Base-by-base conservation (phyloP, 2,113 vertebrate species). In the Oryzias javanicus region DNA sequence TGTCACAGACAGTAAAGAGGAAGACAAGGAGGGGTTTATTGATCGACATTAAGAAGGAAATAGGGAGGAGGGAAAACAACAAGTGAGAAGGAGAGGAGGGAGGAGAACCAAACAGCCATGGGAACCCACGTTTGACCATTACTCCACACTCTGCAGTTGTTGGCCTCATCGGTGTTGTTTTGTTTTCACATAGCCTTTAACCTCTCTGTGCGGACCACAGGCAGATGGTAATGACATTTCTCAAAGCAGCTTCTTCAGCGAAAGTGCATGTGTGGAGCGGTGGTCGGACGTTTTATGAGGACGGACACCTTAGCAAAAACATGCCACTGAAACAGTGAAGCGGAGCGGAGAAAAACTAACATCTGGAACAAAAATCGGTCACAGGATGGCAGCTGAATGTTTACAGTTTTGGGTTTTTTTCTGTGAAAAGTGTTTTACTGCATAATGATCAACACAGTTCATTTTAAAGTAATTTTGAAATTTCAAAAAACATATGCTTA, bases 111-210 rank as follows among this genome's bases (percentile, higher is more conserved):
- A 48, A n/a, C 48, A 58, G 61, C 25, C 74, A 72, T 86, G 81
- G 79, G 81, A 86, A 86, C 49, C 58, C 47, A 15, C 55, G 42
- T 63, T 73, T 18, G 14, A 63, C 67, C 50, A 24, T 22, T 18
- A 50, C 65, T 70, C 49, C 71, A 64, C 54, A 69, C 60, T 50
- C 57, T 62, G 51, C 69, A 75, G 74, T 77, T 60, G 72, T 79
- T 40, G 12, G 57, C 54, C 72, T 53, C 14, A 14, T 67, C 63
- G 42, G 45, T 60, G 63, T 67, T 70, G 67, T 71, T 85, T 69
- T 77, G 67, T 80, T 72, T 82, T 84, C 74, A 76, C 84, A 71
- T 55, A 74, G 71, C 78, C 74, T 74, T 74, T 72, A 66, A 70
- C 83, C 72, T 75, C 41, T 10, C 61, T 7, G 60, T 6, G 60